phyloP scores from a whole-genome alignment of 2,113 vertebrate species.

The Herpetotheres cachinnans region DNA sequence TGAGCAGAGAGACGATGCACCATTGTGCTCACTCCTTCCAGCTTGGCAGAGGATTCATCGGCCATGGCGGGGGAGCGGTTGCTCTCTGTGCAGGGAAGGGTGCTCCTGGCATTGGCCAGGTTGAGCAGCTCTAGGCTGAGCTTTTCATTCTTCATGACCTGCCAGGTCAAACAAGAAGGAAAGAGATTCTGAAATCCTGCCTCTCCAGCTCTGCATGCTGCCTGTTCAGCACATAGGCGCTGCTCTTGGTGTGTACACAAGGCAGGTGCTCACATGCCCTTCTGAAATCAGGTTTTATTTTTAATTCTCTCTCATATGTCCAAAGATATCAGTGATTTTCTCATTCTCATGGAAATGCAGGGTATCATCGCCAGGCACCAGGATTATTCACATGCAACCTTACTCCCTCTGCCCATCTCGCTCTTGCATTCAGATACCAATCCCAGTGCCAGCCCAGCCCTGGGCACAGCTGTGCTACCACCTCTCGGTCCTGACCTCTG shows the following conservation, averaged over 20 bases:
- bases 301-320: background rate
- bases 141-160: constrained; percentile 74
- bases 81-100: constrained; percentile 6
- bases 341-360: background rate
- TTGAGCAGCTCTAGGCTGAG: constrained; percentile 78
- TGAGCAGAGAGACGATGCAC: constrained; percentile 21
- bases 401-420: background rate
- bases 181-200: background rate
- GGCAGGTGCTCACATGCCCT: background rate
- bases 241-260: background rate
- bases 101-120: constrained; percentile 67
- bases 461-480: background rate
- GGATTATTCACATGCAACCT: background rate
- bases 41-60: background rate
- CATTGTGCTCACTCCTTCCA: constrained; percentile 46
- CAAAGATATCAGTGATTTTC: background rate
- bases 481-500: background rate
- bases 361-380: background rate
- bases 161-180: background rate
- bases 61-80: background rate
- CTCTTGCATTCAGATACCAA: background rate
- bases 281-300: background rate
- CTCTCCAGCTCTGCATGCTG: fast-evolving
- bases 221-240: background rate
- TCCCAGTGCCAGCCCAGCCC: background rate